Base-by-base conservation (phyloP, 1,140 invertebrate genomes). In the Orchestia grillus region DNA sequence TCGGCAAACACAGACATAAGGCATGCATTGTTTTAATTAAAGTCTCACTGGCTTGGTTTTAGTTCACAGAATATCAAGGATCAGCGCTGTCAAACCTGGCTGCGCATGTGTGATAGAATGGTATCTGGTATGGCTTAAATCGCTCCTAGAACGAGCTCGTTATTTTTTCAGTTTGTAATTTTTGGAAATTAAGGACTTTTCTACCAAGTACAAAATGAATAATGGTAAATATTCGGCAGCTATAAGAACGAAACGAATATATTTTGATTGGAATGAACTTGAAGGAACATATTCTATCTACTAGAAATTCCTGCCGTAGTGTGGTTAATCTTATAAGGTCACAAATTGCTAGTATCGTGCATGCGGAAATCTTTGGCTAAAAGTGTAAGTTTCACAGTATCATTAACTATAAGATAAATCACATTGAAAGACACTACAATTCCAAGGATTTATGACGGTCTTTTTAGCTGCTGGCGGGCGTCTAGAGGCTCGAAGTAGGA, bases 1-100 rank as follows among this genome's bases (percentile, higher is more conserved):
- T 96, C 36, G 44, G 44, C 23, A 96, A 42, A 43, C 95, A 96
- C 36, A 47, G 41, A 43, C 95, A 96, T 44, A 96, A 44, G 28
- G 53, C 95, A 91, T 96, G 95, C 95, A 96, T 96, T 28, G 3
- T 91, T 77, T 77, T 28, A 23, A 36, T 8, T 77, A 1, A 23
- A 77, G 1, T 77, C 11, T 77, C 28, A 53, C 3, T 8, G 36
- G 28, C 1, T 28, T 28, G 1, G 62, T 77, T 28, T 77, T 23
- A n/a, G n/a, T 28, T 23, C 15, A 77, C 62, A 3, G 62, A 77
- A 1, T 77, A 3, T 77, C 1, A 36, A 77, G 36, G 62, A 3
- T 36, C 3, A 77, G 28, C 36, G 15, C 28, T 8, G 15, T 36
- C 11, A 77, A 77, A 77, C 1, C 28, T 3, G 11, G 62, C 36